Evolutionary conservation across 2,113 vertebrate genomes (phyloP).

Genomic region (Caloenas nicobarica): DNA sequence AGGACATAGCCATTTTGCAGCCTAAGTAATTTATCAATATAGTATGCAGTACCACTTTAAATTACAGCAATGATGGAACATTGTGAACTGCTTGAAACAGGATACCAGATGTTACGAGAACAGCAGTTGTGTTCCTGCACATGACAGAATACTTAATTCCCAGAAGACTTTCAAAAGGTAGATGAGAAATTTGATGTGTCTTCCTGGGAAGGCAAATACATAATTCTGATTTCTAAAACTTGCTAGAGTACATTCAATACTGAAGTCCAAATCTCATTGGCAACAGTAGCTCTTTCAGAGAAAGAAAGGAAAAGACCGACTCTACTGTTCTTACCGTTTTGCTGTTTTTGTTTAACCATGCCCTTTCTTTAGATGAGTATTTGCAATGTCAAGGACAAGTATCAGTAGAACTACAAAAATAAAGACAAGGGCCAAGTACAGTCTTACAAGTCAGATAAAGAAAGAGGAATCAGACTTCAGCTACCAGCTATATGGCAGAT

Average conservation of each 20-base stretch:
- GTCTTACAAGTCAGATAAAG: neutral
- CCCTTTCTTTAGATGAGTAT: neutral
- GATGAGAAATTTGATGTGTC: neutral
- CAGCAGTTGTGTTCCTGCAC: neutral
- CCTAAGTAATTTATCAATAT: neutral
- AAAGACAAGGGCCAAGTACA: neutral
- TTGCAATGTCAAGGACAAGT: neutral
- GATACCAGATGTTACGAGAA: neutral
- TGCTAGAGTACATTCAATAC: neutral
- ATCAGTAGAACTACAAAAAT: neutral
- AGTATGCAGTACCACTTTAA: neutral
- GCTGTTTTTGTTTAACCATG: neutral
- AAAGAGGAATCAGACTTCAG: neutral
- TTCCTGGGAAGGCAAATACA: neutral
- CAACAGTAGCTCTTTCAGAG: neutral
- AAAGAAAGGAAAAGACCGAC: neutral
- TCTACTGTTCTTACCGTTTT: neutral
- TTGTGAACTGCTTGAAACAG: neutral
- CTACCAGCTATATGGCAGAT: neutral
- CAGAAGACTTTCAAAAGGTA: neutral
- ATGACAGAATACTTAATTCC: neutral
- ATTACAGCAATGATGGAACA: neutral
- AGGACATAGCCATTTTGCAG: neutral
- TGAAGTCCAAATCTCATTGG: neutral
- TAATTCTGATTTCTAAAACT: neutral